phyloP scores from a whole-genome alignment of 2,888 invertebrate species.

The Marasmarcha lunaedactyla region DNA sequence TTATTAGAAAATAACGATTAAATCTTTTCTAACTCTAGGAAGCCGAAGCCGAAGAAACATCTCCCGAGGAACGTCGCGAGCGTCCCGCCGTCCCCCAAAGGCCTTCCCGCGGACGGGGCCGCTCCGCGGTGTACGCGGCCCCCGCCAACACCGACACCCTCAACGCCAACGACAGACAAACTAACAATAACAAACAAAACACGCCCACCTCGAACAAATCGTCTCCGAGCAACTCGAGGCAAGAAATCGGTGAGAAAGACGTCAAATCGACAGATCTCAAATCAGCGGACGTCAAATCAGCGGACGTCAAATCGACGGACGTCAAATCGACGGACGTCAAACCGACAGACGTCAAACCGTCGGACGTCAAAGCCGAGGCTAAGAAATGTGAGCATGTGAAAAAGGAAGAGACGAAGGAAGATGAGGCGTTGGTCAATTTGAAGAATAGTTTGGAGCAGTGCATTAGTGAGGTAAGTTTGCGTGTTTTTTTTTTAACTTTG shows the following conservation, averaged over 20 bases:
- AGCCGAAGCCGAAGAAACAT: conserved; percentile 21
- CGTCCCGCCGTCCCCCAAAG: conserved; percentile 4
- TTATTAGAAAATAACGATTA: too few relatives aligned
- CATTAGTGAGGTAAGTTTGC: background rate
- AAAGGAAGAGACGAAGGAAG: background rate
- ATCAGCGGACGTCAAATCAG: too few relatives aligned
- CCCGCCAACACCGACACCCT: background rate
- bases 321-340: too few relatives aligned
- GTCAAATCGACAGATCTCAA: too few relatives aligned
- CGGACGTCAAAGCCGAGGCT: too few relatives aligned
- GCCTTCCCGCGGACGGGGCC: background rate
- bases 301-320: too few relatives aligned
- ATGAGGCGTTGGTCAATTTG: background rate
- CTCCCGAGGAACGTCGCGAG: conserved; percentile 32
- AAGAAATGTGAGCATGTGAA: too few relatives aligned
- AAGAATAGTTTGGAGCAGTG: background rate
- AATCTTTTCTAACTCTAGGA: background rate
- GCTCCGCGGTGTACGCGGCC: conserved; percentile 11
- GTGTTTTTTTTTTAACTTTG: background rate
- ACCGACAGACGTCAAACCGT: too few relatives aligned
- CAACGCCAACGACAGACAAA: conserved; percentile 20
- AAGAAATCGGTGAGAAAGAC: too few relatives aligned
- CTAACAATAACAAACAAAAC: too few relatives aligned
- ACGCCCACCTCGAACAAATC: background rate
- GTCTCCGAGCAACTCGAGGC: background rate